Evolutionary conservation across 2,888 invertebrate genomes (phyloP).

Genomic region (Philopedon plagiatum): DNA sequence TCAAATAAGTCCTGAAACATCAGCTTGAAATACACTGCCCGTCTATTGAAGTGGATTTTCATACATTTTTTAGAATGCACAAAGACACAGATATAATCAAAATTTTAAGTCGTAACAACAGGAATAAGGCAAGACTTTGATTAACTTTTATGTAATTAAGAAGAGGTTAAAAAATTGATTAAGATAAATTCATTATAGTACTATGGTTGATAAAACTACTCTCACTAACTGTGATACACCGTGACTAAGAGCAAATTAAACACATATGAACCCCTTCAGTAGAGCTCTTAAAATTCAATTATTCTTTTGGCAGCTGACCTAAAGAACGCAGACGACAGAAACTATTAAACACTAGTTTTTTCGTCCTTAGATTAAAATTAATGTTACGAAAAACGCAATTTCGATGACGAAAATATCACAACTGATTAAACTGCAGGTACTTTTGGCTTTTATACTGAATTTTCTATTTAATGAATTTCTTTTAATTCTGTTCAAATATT

Average conservation of each 20-base stretch:
- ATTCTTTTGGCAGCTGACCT: conserved; percentile 1
- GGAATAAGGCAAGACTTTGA: no score
- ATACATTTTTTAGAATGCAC: no score
- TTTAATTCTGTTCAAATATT: conserved; percentile 1
- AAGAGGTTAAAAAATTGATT: no score
- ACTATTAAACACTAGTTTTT: neutral
- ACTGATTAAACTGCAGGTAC: conserved; percentile 16
- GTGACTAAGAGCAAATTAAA: neutral
- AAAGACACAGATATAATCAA: no score
- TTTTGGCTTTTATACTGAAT: conserved; percentile 26
- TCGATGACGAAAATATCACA: neutral
- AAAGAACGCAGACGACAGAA: neutral
- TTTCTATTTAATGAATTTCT: conserved; percentile 10
- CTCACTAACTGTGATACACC: neutral
- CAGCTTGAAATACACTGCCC: no score
- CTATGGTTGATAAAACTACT: neutral
- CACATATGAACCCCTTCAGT: neutral
- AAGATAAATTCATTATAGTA: no score
- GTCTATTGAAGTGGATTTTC: no score
- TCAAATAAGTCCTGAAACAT: no score
- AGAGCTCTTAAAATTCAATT: conserved; percentile 14
- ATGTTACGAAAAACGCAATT: neutral
- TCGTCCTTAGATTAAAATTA: neutral
- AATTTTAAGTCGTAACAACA: no score
- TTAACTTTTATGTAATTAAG: no score